Conservation (phyloP, 2,888 invertebrate genomes). For the Dryococelus australis region DNA sequence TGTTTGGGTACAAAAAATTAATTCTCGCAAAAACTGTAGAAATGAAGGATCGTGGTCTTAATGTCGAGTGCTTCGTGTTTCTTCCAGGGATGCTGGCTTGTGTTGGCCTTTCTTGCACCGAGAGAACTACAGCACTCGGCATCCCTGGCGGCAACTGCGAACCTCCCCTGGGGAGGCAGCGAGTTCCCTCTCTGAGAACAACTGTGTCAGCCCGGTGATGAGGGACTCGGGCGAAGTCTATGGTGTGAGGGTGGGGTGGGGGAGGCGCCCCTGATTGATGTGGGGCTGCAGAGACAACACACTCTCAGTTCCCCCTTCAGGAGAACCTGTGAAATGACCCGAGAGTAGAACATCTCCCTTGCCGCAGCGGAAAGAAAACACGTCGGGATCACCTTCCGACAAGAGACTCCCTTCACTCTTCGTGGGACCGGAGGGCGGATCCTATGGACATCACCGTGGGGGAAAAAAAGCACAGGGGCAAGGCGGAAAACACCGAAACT, state of each 20-base stretch:
- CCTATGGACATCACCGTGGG: neutral
- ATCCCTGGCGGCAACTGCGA: no score
- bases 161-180: no score
- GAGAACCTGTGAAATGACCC: neutral
- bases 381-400: neutral
- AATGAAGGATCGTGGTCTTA: no score
- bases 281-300: conserved; percentile 7
- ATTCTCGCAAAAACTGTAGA: no score
- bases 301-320: neutral
- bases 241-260: neutral
- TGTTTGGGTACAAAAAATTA: no score
- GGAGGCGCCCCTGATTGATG: neutral
- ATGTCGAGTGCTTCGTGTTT: no score
- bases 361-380: neutral
- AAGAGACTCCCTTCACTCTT: neutral
- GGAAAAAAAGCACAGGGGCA: neutral
- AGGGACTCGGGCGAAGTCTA: neutral
- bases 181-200: neutral
- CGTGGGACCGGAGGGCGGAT: neutral
- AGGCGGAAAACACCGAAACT: neutral
- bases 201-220: neutral
- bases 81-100: no score
- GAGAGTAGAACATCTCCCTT: neutral
- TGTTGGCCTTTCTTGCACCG: no score
- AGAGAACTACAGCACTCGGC: no score